phyloP scores from a whole-genome alignment of 2,113 vertebrate species.

The Neodontobutis hainanensis region DNA sequence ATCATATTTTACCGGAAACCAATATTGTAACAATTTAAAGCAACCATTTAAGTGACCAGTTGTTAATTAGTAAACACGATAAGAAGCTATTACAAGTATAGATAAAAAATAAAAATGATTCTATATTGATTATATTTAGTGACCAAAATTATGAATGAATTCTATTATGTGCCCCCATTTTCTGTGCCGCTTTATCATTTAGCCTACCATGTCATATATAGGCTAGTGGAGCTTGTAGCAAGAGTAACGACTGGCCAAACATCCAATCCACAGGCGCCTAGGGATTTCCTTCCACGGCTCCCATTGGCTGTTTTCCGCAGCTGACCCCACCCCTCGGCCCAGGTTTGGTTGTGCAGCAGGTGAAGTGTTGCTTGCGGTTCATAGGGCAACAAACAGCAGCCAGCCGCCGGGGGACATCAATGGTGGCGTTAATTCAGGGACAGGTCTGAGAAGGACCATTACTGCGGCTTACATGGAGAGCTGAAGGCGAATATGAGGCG shows the following conservation, averaged over 20 bases:
- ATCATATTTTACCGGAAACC: background rate
- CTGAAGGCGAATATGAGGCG: conserved; percentile 72
- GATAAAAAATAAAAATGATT: no score
- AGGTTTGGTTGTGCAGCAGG: conserved; percentile 61
- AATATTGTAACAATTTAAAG: no score
- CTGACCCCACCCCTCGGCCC: conserved; percentile 10
- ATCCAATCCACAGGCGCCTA: background rate
- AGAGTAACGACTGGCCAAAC: conserved; percentile 8
- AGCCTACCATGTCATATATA: background rate
- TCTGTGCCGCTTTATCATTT: conserved; percentile 6
- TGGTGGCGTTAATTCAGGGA: conserved; percentile 75
- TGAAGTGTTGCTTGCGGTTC: conserved; percentile 68
- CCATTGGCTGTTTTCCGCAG: conserved; percentile 51
- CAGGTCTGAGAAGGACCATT: conserved; percentile 72
- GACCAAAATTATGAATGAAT: conserved; percentile 26
- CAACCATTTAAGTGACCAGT: background rate
- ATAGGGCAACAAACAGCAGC: conserved; percentile 59
- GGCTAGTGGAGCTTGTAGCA: background rate
- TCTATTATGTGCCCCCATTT: background rate
- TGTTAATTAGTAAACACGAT: background rate
- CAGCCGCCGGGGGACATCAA: conserved; percentile 62
- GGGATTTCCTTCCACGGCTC: background rate
- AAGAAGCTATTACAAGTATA: background rate
- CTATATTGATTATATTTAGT: background rate
- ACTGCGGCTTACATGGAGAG: conserved; percentile 77